phyloP scores from a whole-genome alignment of 1,140 invertebrate genomes.

The Xylocopa sonorina region DNA sequence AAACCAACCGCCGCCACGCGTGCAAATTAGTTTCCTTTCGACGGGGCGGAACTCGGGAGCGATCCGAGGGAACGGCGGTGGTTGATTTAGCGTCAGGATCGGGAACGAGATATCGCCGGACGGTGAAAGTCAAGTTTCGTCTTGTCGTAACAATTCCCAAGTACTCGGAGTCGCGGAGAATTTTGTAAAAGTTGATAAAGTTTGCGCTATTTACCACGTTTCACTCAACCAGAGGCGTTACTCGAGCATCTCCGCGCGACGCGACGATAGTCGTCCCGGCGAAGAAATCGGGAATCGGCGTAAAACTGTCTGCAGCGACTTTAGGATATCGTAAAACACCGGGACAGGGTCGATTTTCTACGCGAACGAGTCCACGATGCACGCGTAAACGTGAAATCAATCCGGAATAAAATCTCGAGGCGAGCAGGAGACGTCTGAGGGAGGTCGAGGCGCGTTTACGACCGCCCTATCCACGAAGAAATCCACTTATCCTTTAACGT shows the following conservation, averaged over 20 bases:
- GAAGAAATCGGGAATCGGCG: neutral
- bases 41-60: neutral
- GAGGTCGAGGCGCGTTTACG: conserved; percentile 30
- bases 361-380: conserved; percentile 17
- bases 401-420: conserved; percentile 36
- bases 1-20: neutral
- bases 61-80: neutral
- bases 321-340: conserved; percentile 5
- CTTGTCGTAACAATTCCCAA: too few species aligned
- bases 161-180: too few species aligned
- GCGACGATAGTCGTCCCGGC: too few species aligned
- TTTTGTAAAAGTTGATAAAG: conserved; percentile 28
- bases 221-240: neutral
- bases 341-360: conserved; percentile 11
- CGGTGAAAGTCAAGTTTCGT: neutral
- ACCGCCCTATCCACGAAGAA: conserved; percentile 37
- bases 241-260: neutral
- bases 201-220: too few species aligned
- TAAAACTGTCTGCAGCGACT: neutral
- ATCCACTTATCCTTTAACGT: conserved; percentile 52
- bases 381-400: conserved; percentile 43
- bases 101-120: neutral
- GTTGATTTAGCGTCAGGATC: neutral
- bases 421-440: conserved; percentile 16
- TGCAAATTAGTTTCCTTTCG: neutral